A percentile compares a stretch with the other conserved stretches of the same genome.
Conservation (phyloP, 2,888 invertebrate genomes). For the Trilocha varians region DNA sequence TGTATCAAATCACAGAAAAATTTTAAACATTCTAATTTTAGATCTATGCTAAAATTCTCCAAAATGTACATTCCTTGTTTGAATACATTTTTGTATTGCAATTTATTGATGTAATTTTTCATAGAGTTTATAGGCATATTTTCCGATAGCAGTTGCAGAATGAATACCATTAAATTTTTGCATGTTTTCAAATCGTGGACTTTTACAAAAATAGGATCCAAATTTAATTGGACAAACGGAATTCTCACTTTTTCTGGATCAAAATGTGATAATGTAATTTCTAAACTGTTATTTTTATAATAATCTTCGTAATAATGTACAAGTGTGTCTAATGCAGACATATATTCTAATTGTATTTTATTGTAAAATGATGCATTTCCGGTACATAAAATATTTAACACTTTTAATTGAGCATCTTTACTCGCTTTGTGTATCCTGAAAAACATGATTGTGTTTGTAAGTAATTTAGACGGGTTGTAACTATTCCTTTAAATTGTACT, state of each 20-base stretch:
- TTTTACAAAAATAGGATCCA: slow-evolving; percentile 52
- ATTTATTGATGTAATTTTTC: slow-evolving; percentile 26
- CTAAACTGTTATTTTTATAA: slow-evolving; percentile 14
- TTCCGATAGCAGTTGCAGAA: slow-evolving; percentile 47
- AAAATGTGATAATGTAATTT: slow-evolving; percentile 55
- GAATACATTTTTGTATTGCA: slow-evolving; percentile 30
- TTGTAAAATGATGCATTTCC: slow-evolving; percentile 66
- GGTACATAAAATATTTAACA: slow-evolving; percentile 64
- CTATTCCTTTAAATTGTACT: too few species aligned
- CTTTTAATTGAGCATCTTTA: slow-evolving; percentile 71
- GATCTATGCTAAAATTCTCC: slow-evolving; percentile 44
- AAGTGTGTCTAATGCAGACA: slow-evolving; percentile 46
- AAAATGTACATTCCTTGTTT: slow-evolving; percentile 36
- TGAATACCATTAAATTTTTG: slow-evolving; percentile 42
- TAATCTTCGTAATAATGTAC: slow-evolving; percentile 51
- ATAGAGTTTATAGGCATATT: slow-evolving; percentile 44
- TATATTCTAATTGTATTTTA: slow-evolving; percentile 63
- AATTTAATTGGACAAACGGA: slow-evolving; percentile 47
- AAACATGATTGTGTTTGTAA: slow-evolving; percentile 11
- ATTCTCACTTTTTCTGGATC: slow-evolving; percentile 45
- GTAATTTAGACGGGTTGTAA: too few species aligned
- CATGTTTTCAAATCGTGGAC: slow-evolving; percentile 44
- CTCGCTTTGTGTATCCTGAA: slow-evolving; percentile 66
- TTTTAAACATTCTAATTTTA: slow-evolving; percentile 42
- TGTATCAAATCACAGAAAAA: slow-evolving; percentile 46